These are phyloP conservation scores for Acanthococcus lagerstroemiae DNA, from an alignment of 2,888 invertebrate species.

Conservation along the genomic window DNA sequence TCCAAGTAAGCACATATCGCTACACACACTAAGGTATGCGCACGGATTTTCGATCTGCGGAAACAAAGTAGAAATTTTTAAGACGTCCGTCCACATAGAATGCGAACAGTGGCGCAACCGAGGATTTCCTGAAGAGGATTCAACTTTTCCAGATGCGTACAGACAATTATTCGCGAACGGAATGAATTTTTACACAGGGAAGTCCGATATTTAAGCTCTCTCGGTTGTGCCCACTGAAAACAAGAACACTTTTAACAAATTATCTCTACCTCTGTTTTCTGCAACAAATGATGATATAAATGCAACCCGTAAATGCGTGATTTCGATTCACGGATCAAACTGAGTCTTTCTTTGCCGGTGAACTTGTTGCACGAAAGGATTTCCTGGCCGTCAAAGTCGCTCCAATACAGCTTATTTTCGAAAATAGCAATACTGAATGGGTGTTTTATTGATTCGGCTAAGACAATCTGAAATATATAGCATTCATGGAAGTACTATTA, in stretches of 20 bases:
- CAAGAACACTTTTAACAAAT: not conserved
- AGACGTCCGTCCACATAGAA: no score
- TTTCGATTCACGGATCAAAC: slow-evolving; percentile 47
- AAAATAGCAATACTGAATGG: slow-evolving; percentile 79
- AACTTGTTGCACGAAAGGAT: slow-evolving; percentile 70
- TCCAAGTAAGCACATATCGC: slow-evolving; percentile 65
- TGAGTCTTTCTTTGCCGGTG: slow-evolving; percentile 53
- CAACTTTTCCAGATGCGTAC: no score
- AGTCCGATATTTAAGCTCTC: no score
- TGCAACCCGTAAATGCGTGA: slow-evolving; percentile 55
- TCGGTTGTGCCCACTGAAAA: no score
- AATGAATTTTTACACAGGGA: no score
- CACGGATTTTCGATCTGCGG: slow-evolving; percentile 52
- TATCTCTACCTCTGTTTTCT: not conserved
- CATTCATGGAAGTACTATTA: no score
- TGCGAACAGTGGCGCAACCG: no score
- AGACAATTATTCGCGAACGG: no score
- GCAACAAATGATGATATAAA: slow-evolving; percentile 57
- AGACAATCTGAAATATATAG: slow-evolving; percentile 43
- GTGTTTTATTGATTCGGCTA: slow-evolving; percentile 57
- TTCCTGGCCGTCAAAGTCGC: slow-evolving; percentile 69
- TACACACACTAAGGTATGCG: slow-evolving; percentile 51
- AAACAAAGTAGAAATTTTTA: no score
- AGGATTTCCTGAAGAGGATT: not conserved
- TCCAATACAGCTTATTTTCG: slow-evolving; percentile 81